phyloP scores from a whole-genome alignment of 2,797 vertebrate genomes.

The Mus minutoides region DNA sequence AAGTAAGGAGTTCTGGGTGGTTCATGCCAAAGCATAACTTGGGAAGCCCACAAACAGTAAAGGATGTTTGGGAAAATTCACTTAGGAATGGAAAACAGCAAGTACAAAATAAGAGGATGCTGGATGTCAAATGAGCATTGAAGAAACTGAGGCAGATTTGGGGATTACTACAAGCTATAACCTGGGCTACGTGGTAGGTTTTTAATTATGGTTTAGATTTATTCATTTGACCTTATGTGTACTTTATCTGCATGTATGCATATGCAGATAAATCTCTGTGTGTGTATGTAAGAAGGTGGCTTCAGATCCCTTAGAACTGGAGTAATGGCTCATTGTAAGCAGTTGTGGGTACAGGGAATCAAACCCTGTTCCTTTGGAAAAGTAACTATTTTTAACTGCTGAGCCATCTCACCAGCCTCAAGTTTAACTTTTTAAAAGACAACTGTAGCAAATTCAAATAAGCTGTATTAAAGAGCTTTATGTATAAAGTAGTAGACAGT shows the following conservation, averaged over 20 bases:
- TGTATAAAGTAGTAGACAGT: neutral
- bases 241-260: neutral
- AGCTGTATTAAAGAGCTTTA: neutral
- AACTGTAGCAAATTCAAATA: neutral
- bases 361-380: neutral
- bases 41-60: neutral
- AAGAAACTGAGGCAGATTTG: neutral
- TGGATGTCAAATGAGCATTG: neutral
- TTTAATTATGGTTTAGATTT: neutral
- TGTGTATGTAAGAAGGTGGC: neutral
- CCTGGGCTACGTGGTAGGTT: neutral
- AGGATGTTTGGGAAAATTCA: neutral
- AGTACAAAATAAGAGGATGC: neutral
- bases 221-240: neutral
- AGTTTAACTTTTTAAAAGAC: neutral
- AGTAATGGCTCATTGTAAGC: neutral
- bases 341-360: neutral
- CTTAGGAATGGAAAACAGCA: neutral
- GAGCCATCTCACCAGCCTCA: neutral
- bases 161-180: neutral
- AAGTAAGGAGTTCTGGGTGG: neutral
- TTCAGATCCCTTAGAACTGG: neutral
- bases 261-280: neutral
- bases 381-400: neutral
- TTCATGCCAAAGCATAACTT: neutral